A percentile compares a stretch with the other conserved stretches of the same genome.
These are phyloP conservation scores for Pimephales promelas DNA, from an alignment of 2,113 vertebrate genomes.

Conservation along the genomic window DNA sequence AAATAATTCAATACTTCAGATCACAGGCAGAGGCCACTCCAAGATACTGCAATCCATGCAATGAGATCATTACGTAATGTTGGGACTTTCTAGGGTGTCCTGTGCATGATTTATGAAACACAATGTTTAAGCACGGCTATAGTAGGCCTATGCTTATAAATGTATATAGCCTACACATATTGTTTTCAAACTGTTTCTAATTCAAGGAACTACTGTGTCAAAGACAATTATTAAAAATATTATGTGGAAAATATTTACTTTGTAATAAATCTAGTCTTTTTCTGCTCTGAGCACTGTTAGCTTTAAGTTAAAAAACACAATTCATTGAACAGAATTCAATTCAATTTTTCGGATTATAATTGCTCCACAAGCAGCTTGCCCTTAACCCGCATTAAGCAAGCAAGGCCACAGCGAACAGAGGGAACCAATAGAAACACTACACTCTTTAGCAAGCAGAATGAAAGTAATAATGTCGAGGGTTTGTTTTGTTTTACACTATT, in stretches of 20 bases:
- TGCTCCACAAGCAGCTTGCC: neutral
- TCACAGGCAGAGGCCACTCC: slow-evolving; percentile 38
- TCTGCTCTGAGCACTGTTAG: neutral
- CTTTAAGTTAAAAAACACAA: neutral
- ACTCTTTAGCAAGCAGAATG: too few species aligned
- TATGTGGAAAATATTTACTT: neutral
- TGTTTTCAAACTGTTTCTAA: neutral
- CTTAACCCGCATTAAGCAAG: neutral
- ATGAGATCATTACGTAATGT: neutral
- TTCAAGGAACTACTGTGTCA: neutral
- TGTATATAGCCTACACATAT: neutral
- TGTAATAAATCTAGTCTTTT: neutral
- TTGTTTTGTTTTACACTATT: neutral
- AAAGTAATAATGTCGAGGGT: too few species aligned
- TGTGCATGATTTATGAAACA: slow-evolving; percentile 21
- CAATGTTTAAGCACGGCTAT: neutral
- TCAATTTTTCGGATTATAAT: neutral
- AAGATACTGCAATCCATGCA: neutral
- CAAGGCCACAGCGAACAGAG: neutral
- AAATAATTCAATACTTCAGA: neutral
- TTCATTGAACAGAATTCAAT: neutral
- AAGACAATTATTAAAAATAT: neutral
- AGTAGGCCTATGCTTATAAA: neutral
- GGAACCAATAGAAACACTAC: too few species aligned
- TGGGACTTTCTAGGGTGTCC: neutral